These are phyloP conservation scores for Saccostrea cuccullata DNA, from an alignment of 1,140 invertebrate species.

Conservation along the genomic window DNA sequence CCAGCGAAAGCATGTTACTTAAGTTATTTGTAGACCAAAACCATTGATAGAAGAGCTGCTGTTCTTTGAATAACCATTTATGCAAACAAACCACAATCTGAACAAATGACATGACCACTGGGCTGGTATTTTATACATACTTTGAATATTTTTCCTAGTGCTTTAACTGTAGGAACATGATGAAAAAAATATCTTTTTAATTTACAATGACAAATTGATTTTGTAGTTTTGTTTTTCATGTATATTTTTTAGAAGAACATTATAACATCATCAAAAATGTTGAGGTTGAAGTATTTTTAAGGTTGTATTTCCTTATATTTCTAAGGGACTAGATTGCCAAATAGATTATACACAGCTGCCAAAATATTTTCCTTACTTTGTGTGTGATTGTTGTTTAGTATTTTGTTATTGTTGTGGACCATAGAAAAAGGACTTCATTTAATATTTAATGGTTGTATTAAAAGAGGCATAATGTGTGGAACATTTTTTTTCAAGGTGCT, in stretches of 20 bases:
- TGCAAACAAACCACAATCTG: not conserved
- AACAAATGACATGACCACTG: not conserved
- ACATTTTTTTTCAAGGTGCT: slow-evolving; percentile 18
- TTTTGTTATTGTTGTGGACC: slow-evolving; percentile 9
- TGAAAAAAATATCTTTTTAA: not conserved
- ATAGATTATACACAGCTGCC: not conserved
- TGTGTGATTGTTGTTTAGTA: slow-evolving; percentile 4
- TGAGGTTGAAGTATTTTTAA: not conserved
- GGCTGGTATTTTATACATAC: not conserved
- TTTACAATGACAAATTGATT: not conserved
- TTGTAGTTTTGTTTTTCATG: not conserved
- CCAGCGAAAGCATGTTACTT: no score
- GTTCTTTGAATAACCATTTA: not conserved
- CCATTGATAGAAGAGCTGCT: no score
- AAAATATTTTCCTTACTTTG: not conserved
- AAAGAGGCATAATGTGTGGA: slow-evolving; percentile 19
- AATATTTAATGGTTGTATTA: slow-evolving; percentile 15
- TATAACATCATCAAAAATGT: not conserved
- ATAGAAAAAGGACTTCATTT: not conserved
- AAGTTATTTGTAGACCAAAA: no score
- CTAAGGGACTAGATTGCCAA: not conserved
- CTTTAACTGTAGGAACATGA: not conserved
- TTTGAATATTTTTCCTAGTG: not conserved
- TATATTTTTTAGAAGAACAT: not conserved
- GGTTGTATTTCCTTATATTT: not conserved